Conservation (phyloP, 2,888 invertebrate genomes). For the Busseola fusca region DNA sequence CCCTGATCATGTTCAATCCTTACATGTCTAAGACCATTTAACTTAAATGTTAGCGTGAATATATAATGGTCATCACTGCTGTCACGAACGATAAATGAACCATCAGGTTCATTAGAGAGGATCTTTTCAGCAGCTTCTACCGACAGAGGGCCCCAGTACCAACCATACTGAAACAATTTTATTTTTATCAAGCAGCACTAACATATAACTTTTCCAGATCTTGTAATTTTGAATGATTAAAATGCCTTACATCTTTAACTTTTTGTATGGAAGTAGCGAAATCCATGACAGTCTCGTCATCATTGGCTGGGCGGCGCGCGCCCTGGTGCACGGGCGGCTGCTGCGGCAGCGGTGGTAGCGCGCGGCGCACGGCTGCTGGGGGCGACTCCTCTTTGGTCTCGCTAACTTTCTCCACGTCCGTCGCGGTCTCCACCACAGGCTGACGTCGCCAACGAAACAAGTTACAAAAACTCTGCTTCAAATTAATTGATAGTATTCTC, state of each 20-base stretch:
- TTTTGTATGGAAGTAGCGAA: conserved; percentile 97
- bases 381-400: conserved; percentile 74
- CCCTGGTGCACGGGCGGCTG: conserved; percentile 72
- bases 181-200: background rate
- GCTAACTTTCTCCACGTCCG: conserved; percentile 73
- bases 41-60: conserved; percentile 97
- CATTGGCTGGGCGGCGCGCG: conserved; percentile 70
- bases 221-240: background rate
- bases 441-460: conserved; percentile 92
- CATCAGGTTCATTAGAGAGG: conserved; percentile 96
- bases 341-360: conserved; percentile 84
- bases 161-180: conserved; percentile 92
- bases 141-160: conserved; percentile 98
- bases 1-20: conserved; percentile 98
- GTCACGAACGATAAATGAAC: conserved; percentile 97
- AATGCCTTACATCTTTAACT: conserved; percentile 95
- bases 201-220: background rate
- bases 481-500: conserved; percentile 91
- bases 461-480: conserved; percentile 95
- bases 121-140: conserved; percentile 97
- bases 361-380: conserved; percentile 82
- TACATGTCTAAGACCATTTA: conserved; percentile 97
- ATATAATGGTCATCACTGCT: conserved; percentile 98
- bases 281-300: conserved; percentile 91
- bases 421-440: conserved; percentile 68